Percentiles rank a stretch among this genome's conserved stretches.
Evolutionary conservation across 2,888 invertebrate species (phyloP).

Genomic region (Hirtodrosophila alboralis): DNA sequence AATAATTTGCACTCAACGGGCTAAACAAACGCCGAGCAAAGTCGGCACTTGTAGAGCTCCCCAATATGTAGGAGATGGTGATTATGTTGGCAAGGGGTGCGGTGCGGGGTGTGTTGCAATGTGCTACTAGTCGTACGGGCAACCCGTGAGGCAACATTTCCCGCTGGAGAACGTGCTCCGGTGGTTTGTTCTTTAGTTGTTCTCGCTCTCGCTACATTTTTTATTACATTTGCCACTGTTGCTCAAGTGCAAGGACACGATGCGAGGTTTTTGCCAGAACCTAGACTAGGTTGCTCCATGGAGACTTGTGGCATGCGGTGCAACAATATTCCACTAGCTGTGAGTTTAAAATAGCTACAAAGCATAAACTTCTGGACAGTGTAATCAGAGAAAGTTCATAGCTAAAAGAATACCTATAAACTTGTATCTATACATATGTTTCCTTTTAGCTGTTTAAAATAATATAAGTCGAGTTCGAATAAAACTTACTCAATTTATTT

Average conservation of each 20-base stretch:
- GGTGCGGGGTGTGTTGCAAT: neutral
- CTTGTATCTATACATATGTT: too few relatives aligned
- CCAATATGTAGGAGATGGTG: conserved; percentile 1
- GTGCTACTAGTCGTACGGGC: conserved; percentile 9
- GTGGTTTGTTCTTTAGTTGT: conserved; percentile 34
- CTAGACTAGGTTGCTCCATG: conserved; percentile 1
- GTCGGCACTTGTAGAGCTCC: conserved; percentile 65
- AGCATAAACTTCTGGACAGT: neutral
- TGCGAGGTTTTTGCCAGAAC: conserved; percentile 14
- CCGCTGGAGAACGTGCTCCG: conserved; percentile 40
- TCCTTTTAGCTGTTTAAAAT: too few relatives aligned
- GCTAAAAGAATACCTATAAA: too few relatives aligned
- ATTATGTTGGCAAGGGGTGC: neutral
- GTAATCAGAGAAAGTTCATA: too few relatives aligned
- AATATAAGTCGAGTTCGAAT: too few relatives aligned
- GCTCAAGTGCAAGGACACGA: conserved; percentile 74
- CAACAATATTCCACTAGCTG: conserved; percentile 3
- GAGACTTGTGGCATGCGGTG: conserved; percentile 8
- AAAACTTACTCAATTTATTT: too few relatives aligned
- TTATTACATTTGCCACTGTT: conserved; percentile 60
- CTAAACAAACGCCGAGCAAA: conserved; percentile 61
- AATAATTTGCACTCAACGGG: conserved; percentile 75
- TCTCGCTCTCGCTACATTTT: conserved; percentile 19
- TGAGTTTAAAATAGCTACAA: neutral
- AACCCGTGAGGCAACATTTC: conserved; percentile 33